These are phyloP conservation scores for Chaenodraco wilsoni DNA, from an alignment of 2,797 vertebrate genomes.

Conservation along the genomic window DNA sequence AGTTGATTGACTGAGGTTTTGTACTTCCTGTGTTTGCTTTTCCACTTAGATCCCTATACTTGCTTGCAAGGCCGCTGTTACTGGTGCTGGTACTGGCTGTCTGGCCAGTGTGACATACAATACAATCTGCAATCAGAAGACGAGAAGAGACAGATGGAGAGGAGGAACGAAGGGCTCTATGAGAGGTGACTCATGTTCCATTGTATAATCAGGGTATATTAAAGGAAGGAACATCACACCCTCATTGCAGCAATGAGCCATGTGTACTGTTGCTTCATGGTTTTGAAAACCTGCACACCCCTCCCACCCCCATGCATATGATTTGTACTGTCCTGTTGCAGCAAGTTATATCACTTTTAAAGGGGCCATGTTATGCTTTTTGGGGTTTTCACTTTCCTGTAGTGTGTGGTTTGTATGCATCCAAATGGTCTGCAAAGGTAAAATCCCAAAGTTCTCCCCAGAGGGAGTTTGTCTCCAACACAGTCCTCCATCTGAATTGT, in stretches of 20 bases:
- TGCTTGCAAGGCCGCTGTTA: background rate
- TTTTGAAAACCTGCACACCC: slow-evolving; percentile 48
- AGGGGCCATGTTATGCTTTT: too few relatives aligned
- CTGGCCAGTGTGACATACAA: slow-evolving; percentile 12
- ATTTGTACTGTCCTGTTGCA: slow-evolving; percentile 20
- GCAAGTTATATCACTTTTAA: background rate
- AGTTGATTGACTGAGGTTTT: slow-evolving; percentile 17
- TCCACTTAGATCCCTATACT: slow-evolving; percentile 14
- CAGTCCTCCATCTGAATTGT: too few relatives aligned
- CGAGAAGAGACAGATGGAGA: slow-evolving; percentile 68
- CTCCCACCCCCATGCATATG: slow-evolving; percentile 35
- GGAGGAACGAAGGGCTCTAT: slow-evolving; percentile 59
- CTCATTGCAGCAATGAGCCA: slow-evolving; percentile 74
- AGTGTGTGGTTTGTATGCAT: too few relatives aligned
- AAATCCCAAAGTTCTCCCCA: background rate
- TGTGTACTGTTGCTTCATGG: slow-evolving; percentile 58
- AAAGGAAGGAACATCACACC: slow-evolving; percentile 84
- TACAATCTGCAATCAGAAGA: slow-evolving; percentile 43
- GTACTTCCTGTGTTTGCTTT: slow-evolving; percentile 29
- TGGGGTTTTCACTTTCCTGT: too few relatives aligned
- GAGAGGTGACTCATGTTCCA: slow-evolving; percentile 75
- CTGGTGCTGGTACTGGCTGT: background rate
- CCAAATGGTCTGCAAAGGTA: background rate
- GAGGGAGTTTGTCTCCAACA: too few relatives aligned
- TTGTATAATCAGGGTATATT: slow-evolving; percentile 81